phyloP scores from a whole-genome alignment of 1,140 invertebrate genomes.

The Sycophila sp. region DNA sequence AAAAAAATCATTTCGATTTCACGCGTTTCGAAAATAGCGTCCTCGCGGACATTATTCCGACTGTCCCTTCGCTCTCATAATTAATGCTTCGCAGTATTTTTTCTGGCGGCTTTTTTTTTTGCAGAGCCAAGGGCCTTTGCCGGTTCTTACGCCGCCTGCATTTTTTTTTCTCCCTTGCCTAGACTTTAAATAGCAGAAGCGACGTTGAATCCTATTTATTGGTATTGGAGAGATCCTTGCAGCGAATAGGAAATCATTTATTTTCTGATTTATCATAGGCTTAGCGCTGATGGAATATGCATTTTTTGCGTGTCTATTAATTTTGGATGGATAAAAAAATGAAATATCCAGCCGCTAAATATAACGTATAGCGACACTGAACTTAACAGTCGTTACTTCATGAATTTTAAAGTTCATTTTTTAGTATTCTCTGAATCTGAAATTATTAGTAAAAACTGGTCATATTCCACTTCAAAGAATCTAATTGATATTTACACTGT shows the following conservation, averaged over 20 bases:
- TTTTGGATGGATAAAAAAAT: too few relatives aligned
- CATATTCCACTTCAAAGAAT: too few relatives aligned
- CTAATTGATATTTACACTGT: too few relatives aligned
- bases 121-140: too few relatives aligned
- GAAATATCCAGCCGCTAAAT: not conserved
- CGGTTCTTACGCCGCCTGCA: not conserved
- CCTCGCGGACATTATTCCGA: slow-evolving; percentile 7
- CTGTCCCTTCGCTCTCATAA: slow-evolving; percentile 21
- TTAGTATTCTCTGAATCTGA: not conserved
- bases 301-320: too few relatives aligned
- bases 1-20: slow-evolving; percentile 42
- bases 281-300: not conserved
- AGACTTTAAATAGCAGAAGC: not conserved
- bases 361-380: too few relatives aligned
- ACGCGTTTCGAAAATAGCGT: slow-evolving; percentile 38
- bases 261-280: slow-evolving; percentile 7
- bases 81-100: slow-evolving; percentile 19
- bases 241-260: not conserved
- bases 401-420: not conserved
- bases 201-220: slow-evolving; percentile 36
- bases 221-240: slow-evolving; percentile 5
- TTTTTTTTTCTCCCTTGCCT: slow-evolving; percentile 9
- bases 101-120: not conserved
- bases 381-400: too few relatives aligned
- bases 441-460: too few relatives aligned